Percentiles rank a stretch among this genome's conserved stretches.
Conservation (phyloP, 2,888 invertebrate species). For the Ptychoptera albimana region DNA sequence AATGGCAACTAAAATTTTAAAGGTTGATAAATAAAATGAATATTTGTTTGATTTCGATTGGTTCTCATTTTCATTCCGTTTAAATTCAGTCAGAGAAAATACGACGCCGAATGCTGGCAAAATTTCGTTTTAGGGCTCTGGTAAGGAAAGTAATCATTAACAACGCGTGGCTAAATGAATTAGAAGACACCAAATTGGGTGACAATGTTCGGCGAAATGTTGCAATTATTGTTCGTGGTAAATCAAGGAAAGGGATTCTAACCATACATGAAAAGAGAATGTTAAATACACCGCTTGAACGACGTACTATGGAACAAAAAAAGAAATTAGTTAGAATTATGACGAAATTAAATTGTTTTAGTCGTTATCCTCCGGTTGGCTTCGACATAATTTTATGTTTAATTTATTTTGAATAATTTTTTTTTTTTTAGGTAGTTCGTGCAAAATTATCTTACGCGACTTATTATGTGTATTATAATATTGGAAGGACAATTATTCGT, state of each 20-base stretch:
- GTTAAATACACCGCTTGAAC: constrained; percentile 35
- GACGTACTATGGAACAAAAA: constrained; percentile 43
- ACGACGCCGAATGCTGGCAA: constrained; percentile 30
- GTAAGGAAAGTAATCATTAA: constrained; percentile 41
- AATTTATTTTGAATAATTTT: background rate
- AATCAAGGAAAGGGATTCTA: constrained; percentile 35
- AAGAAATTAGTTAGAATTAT: constrained; percentile 39
- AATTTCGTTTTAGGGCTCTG: constrained; percentile 38
- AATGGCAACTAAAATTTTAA: constrained; percentile 1
- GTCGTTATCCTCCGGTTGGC: constrained; percentile 36
- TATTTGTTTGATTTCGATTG: no score
- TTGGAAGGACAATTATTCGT: constrained; percentile 41
- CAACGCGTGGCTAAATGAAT: constrained; percentile 35
- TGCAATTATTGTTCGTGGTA: constrained; percentile 34
- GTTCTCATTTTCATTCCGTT: background rate
- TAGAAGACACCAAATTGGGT: constrained; percentile 16
- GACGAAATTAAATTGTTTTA: constrained; percentile 44
- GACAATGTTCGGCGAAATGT: constrained; percentile 40
- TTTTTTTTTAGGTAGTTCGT: background rate
- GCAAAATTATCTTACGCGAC: background rate
- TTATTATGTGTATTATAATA: constrained; percentile 11
- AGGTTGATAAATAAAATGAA: background rate
- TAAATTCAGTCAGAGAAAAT: no score
- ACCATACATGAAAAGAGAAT: constrained; percentile 41
- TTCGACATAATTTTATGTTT: background rate